A percentile compares a stretch with the other conserved stretches of the same genome.
These are phyloP conservation scores for Drosophila greeni DNA, from an alignment of 2,888 invertebrate species.

Conservation along the genomic window DNA sequence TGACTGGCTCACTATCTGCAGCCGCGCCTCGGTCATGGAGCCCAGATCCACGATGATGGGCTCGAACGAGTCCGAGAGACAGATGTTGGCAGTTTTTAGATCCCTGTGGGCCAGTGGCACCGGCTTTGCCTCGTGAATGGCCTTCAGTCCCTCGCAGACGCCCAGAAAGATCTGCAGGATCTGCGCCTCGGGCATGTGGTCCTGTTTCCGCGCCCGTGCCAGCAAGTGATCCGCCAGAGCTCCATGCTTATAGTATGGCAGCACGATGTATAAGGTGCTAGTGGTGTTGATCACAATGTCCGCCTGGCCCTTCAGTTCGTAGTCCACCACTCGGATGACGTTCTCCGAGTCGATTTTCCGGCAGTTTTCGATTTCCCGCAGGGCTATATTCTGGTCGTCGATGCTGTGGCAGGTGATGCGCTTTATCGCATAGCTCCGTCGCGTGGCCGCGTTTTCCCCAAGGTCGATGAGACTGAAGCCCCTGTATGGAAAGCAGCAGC, in stretches of 20 bases:
- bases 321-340: slow-evolving; percentile 86
- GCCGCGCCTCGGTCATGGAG: slow-evolving; percentile 83
- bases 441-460: slow-evolving; percentile 84
- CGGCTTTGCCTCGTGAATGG: slow-evolving; percentile 86
- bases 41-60: slow-evolving; percentile 91
- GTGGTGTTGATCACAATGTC: slow-evolving; percentile 84
- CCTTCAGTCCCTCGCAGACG: slow-evolving; percentile 86
- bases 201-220: slow-evolving; percentile 81
- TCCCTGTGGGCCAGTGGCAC: slow-evolving; percentile 89
- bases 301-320: slow-evolving; percentile 82
- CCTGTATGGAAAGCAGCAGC: slow-evolving; percentile 77
- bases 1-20: slow-evolving; percentile 83
- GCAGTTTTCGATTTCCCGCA: slow-evolving; percentile 87
- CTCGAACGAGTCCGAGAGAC: slow-evolving; percentile 84
- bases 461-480: slow-evolving; percentile 90
- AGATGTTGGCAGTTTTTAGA: slow-evolving; percentile 91
- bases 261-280: slow-evolving; percentile 85
- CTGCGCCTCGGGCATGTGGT: slow-evolving; percentile 83
- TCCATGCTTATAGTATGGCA: slow-evolving; percentile 89
- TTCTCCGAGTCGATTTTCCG: slow-evolving; percentile 85
- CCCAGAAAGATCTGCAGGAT: slow-evolving; percentile 85
- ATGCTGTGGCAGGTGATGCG: slow-evolving; percentile 88
- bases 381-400: slow-evolving; percentile 86
- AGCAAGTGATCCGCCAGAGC: slow-evolving; percentile 86
- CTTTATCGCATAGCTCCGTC: slow-evolving; percentile 87